Evolutionary conservation across 1,140 invertebrate genomes (phyloP).

Genomic region (Drosophila ambigua): DNA sequence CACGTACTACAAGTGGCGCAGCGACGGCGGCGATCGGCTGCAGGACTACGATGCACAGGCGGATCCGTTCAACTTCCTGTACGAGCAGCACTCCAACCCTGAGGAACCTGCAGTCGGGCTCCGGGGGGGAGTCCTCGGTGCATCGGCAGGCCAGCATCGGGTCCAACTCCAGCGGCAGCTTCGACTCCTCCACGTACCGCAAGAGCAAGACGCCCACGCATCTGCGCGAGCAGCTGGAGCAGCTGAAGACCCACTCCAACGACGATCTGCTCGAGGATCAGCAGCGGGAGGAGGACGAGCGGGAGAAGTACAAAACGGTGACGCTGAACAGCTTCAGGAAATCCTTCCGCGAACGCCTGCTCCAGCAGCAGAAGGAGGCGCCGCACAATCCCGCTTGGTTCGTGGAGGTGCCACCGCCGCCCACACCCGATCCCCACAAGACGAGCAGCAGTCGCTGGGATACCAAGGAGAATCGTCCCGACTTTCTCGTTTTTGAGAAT

Average conservation of each 20-base stretch:
- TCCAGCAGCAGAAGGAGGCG: constrained; percentile 72
- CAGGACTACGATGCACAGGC: constrained; percentile 76
- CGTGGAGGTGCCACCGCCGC: constrained; percentile 69
- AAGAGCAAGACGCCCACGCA: constrained; percentile 72
- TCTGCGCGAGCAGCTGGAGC: constrained; percentile 71
- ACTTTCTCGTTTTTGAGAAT: constrained; percentile 79
- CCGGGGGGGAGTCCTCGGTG: constrained; percentile 1
- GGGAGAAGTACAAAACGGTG: constrained; percentile 78
- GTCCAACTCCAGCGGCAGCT: constrained; percentile 63
- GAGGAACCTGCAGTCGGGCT: constrained; percentile 28
- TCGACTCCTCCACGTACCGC: constrained; percentile 76
- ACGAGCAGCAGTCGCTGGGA: not conserved
- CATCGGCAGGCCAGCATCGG: constrained; percentile 60
- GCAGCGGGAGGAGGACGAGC: constrained; percentile 61
- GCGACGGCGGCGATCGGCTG: constrained; percentile 63
- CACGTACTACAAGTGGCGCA: constrained; percentile 81
- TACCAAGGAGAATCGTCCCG: constrained; percentile 75
- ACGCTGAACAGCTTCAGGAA: constrained; percentile 82
- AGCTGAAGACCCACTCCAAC: constrained; percentile 72
- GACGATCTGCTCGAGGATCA: constrained; percentile 62
- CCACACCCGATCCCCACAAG: not conserved
- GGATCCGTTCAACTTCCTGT: constrained; percentile 81
- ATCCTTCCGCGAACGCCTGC: constrained; percentile 77
- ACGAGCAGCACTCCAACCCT: constrained; percentile 71
- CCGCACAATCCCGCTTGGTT: constrained; percentile 82